Percentiles rank a stretch among this genome's conserved stretches.
Conservation (phyloP, 2,888 invertebrate species). For the Microdon myrmicae region DNA sequence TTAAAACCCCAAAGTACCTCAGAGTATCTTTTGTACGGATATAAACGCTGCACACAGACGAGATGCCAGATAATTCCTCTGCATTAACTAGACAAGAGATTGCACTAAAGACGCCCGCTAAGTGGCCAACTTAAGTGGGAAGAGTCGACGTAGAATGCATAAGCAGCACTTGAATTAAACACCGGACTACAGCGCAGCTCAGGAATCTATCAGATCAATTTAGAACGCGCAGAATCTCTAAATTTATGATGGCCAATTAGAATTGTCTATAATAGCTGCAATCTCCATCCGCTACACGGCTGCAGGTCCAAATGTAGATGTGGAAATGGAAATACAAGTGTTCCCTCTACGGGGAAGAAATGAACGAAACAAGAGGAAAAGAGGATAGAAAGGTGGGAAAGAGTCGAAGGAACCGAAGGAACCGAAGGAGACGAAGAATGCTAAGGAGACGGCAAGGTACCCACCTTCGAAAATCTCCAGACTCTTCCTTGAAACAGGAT, state of each 20-base stretch:
- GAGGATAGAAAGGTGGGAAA: no score
- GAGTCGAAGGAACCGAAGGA: no score
- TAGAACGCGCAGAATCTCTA: constrained; percentile 50
- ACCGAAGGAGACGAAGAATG: no score
- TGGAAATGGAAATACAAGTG: no score
- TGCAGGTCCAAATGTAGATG: no score
- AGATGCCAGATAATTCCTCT: constrained; percentile 48
- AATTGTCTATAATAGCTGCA: constrained; percentile 53
- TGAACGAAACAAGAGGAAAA: no score
- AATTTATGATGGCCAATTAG: constrained; percentile 54
- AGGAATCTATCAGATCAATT: constrained; percentile 51
- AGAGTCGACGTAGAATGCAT: constrained; percentile 51
- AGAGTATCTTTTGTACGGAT: constrained; percentile 45
- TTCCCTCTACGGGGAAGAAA: no score
- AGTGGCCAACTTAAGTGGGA: constrained; percentile 46
- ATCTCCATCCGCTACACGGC: no score
- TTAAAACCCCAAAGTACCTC: no score
- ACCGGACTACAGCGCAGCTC: no score
- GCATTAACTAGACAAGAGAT: constrained; percentile 50
- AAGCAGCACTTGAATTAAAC: no score
- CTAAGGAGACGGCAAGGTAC: constrained; percentile 39
- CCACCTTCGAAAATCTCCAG: constrained; percentile 45
- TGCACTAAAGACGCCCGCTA: constrained; percentile 48
- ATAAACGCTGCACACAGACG: constrained; percentile 49
- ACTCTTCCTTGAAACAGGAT: constrained; percentile 4